Conservation (phyloP, 2,888 invertebrate genomes). For the Biston betularia region DNA sequence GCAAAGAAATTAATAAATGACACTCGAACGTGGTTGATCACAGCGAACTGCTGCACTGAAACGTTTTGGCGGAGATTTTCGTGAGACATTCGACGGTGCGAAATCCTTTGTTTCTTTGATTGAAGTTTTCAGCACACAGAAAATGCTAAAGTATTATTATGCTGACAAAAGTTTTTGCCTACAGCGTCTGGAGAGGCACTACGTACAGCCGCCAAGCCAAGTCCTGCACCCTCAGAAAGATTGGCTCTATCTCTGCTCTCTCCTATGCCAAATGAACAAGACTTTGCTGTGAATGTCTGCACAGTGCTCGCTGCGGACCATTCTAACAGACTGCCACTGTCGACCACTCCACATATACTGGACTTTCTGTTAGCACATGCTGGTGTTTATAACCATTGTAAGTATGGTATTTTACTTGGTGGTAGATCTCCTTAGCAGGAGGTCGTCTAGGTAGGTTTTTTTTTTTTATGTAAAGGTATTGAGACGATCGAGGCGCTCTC, state of each 20-base stretch:
- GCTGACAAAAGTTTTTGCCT: conserved; percentile 5
- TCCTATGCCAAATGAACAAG: conserved; percentile 99
- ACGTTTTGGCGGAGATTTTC: too few species aligned
- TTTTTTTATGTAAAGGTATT: too few species aligned
- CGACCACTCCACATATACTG: conserved; percentile 94
- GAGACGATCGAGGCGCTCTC: too few species aligned
- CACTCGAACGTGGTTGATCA: too few species aligned
- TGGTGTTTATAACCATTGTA: conserved; percentile 96
- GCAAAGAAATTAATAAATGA: too few species aligned
- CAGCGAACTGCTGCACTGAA: too few species aligned
- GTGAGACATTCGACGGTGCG: too few species aligned
- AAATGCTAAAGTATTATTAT: not conserved
- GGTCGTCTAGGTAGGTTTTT: too few species aligned
- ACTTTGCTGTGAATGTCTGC: conserved; percentile 99
- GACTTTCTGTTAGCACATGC: conserved; percentile 97
- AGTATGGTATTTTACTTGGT: too few species aligned
- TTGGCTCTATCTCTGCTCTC: conserved; percentile 96
- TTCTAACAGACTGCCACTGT: conserved; percentile 94
- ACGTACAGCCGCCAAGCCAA: conserved; percentile 57
- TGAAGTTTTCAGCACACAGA: too few species aligned
- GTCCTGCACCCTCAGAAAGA: conserved; percentile 88
- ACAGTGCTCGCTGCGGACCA: conserved; percentile 98
- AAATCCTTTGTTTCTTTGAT: too few species aligned
- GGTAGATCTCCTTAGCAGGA: too few species aligned
- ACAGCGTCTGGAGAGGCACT: conserved; percentile 77